These are phyloP conservation scores for Trichoplusia ni DNA, from an alignment of 1,140 invertebrate genomes.

Conservation along the genomic window DNA sequence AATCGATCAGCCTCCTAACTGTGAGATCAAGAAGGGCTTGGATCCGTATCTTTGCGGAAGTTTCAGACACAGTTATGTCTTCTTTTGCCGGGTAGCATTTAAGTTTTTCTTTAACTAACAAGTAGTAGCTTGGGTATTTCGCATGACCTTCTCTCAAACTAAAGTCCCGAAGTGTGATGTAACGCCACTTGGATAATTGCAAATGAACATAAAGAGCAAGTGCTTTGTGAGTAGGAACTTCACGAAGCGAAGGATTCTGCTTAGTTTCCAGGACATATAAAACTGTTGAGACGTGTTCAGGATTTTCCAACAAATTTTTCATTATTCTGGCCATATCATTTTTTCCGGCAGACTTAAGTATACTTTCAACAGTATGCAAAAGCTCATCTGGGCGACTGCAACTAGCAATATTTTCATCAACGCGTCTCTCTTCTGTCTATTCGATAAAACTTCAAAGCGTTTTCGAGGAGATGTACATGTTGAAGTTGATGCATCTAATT, in stretches of 20 bases:
- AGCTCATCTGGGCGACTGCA: not conserved
- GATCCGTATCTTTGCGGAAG: not conserved
- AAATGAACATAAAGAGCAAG: conserved; percentile 4
- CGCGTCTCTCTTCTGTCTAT: not conserved
- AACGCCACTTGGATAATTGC: no score
- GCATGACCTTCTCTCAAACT: conserved; percentile 4
- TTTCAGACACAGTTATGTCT: not conserved
- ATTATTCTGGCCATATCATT: not conserved
- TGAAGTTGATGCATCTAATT: conserved; percentile 3
- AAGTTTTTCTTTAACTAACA: not conserved
- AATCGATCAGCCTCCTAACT: not conserved
- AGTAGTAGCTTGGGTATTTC: conserved; percentile 8
- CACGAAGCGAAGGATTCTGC: conserved; percentile 7
- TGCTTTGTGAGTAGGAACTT: conserved; percentile 4
- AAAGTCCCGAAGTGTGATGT: conserved; percentile 6
- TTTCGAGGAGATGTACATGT: not conserved
- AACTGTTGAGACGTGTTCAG: conserved; percentile 8
- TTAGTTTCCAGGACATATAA: conserved; percentile 1
- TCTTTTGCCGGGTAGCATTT: conserved; percentile 1
- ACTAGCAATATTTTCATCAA: not conserved
- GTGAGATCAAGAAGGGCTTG: not conserved
- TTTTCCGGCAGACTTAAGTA: no score
- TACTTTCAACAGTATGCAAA: no score
- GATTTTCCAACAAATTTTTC: not conserved
- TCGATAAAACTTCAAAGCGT: conserved; percentile 3